A percentile compares a stretch with the other conserved stretches of the same genome.
Conservation (phyloP, 2,797 vertebrate species). For the Hylomyscus alleni region DNA sequence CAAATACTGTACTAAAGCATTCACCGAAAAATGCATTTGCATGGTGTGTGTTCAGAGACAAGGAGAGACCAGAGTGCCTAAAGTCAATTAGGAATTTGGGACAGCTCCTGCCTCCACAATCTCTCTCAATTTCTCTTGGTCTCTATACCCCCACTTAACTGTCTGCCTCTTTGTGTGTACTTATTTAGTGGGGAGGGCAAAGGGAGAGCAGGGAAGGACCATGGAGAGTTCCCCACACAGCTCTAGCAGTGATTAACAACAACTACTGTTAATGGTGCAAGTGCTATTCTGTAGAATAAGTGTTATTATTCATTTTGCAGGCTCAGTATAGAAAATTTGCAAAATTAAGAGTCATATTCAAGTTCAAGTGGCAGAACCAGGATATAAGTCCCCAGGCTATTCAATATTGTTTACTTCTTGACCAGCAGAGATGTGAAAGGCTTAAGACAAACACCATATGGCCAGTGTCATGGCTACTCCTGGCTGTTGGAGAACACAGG, state of each 20-base stretch:
- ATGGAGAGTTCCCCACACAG: background rate
- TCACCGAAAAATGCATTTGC: too few relatives aligned
- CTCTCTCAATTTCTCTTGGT: background rate
- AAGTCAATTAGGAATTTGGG: background rate
- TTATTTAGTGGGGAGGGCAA: background rate
- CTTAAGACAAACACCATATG: background rate
- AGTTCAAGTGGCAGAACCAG: background rate
- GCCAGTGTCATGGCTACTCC: background rate
- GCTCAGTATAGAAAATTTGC: background rate
- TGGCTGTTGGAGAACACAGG: background rate
- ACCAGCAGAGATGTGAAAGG: background rate
- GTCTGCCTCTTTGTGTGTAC: background rate
- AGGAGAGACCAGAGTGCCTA: background rate
- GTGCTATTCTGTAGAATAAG: background rate
- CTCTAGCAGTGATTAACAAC: background rate
- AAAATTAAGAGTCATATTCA: constrained; percentile 19
- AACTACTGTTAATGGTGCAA: background rate
- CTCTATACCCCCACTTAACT: background rate
- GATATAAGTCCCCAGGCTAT: background rate
- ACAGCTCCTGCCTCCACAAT: background rate
- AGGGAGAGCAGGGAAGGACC: background rate
- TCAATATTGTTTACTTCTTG: background rate
- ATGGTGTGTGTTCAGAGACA: background rate
- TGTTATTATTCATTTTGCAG: background rate
- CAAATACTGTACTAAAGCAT: background rate